Base-by-base conservation (phyloP, 1,140 invertebrate genomes). In the Stratiolaelaps scimitus region DNA sequence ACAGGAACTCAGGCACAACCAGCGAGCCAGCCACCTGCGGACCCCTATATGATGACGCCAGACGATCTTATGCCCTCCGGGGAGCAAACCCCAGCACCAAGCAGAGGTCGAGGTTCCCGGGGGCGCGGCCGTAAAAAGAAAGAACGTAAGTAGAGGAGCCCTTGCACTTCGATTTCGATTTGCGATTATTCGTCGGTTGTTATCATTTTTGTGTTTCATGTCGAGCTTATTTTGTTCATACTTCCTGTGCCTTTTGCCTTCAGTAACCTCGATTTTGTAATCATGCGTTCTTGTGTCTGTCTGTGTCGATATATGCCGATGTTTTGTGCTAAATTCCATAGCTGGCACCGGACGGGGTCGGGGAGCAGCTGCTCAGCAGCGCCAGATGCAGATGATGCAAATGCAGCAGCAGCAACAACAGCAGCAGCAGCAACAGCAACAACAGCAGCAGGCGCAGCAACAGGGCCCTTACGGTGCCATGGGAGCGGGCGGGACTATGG, bases 361-460 rank as follows among this genome's bases (percentile, higher is more conserved):
- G 46, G 65, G 43, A 66, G 67, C 64, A 47, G 43, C 64, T 53
- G 67, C 47, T 67, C 66, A 76, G 74, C 71, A 75, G 76, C 71
- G 67, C 69, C 67, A 72, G 70, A 70, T 67, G 70, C 47, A 67
- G 67, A 28, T 67, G 67, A 67, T 44, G 53, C 53, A 60, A 26
- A n/a, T 60, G 53, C 53, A 60, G 34, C 53, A 60, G 34, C 66
- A 68, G 44, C 15, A 34, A 6, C 10, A n/a, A 19, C 45, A 65
- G 30, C 66, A 69, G 23, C 40, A 64, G 20, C 66, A 68, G 44
- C 60, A 68, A 45, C 56, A 60, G 56, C 40, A n/a, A 7, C 30
- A 40, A 40, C 34, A 40, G 34, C 34, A 40, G 10, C 34, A 40
- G 34, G 34, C 34, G 34, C 34, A 40, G 34, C 34, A 40, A 40